phyloP scores from a whole-genome alignment of 2,113 vertebrate species.

The Spea bombifrons region DNA sequence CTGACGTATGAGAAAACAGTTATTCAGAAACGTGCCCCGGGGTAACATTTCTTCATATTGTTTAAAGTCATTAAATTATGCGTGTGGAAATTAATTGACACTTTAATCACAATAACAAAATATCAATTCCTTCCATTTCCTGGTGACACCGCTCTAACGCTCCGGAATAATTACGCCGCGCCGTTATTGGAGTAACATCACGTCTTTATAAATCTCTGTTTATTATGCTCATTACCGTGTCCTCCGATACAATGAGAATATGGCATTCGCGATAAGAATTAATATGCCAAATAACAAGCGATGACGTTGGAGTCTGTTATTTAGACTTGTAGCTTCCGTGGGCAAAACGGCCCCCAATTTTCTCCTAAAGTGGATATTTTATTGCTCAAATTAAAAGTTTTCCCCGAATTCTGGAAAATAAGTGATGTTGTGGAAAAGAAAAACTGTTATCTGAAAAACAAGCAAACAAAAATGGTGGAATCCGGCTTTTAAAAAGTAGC shows the following conservation, averaged over 20 bases:
- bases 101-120: slow-evolving; percentile 1
- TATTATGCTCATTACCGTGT: slow-evolving; percentile 14
- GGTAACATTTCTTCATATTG: not conserved
- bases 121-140: not conserved
- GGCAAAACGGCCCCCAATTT: too few species aligned
- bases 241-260: not conserved
- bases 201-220: slow-evolving; percentile 1
- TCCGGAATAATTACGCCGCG: not conserved
- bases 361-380: too few species aligned
- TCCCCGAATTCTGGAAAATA: too few species aligned
- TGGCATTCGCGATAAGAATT: not conserved
- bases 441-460: too few species aligned
- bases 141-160: not conserved
- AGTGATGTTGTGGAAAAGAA: too few species aligned
- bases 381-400: too few species aligned
- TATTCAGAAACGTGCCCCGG: not conserved
- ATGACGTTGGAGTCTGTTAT: not conserved
- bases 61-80: not conserved
- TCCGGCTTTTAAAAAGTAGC: too few species aligned
- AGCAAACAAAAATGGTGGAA: too few species aligned
- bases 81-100: not conserved
- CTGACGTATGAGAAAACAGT: not conserved
- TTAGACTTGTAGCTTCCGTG: too few species aligned
- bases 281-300: slow-evolving; percentile 5
- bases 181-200: not conserved